Evolutionary conservation across 2,888 invertebrate genomes (phyloP).

Genomic region (Drosophila incognita): DNA sequence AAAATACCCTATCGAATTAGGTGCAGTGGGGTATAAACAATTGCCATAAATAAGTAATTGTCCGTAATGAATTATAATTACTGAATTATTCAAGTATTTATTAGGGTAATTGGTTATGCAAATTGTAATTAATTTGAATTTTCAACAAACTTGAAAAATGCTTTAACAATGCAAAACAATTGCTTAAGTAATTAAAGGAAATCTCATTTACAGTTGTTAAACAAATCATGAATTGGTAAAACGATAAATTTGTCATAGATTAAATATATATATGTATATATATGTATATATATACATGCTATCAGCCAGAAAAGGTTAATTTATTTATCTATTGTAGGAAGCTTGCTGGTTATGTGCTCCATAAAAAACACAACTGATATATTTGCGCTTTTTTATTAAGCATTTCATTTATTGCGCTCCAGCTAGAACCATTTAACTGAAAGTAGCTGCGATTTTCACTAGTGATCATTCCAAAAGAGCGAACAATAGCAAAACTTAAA

Average conservation of each 20-base stretch:
- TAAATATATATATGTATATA: too few species aligned
- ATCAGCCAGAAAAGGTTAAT: neutral
- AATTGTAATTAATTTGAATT: too few species aligned
- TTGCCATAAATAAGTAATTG: neutral
- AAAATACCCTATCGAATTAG: conserved; percentile 14
- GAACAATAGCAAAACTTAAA: neutral
- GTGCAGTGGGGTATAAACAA: neutral
- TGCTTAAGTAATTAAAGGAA: neutral
- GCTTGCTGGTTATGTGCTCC: neutral
- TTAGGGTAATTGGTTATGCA: rapidly evolving
- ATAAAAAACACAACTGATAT: neutral
- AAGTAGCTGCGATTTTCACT: neutral
- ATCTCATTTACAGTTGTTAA: neutral
- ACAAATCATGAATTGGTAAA: neutral
- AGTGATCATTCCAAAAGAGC: neutral
- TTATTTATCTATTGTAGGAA: neutral
- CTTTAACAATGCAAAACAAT: too few species aligned
- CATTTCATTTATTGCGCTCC: neutral
- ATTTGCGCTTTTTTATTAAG: neutral
- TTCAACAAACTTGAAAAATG: too few species aligned
- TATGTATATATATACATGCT: too few species aligned
- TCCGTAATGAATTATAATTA: neutral
- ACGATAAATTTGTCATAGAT: neutral
- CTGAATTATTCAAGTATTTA: neutral
- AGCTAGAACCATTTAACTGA: neutral